Evolutionary conservation across 2,113 vertebrate species (phyloP).

Genomic region (Plotosus lineatus): DNA sequence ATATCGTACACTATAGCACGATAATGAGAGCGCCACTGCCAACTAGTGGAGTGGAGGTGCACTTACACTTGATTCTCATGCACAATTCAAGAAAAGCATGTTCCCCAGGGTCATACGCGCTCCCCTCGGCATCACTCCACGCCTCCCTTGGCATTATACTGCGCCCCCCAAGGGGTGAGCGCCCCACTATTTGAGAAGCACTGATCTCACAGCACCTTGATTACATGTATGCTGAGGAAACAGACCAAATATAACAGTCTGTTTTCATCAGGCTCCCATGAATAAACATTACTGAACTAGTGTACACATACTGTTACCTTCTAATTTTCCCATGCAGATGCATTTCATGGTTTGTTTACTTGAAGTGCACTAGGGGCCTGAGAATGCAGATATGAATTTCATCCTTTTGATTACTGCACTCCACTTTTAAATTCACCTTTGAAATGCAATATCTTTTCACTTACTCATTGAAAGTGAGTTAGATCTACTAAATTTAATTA

Average conservation of each 20-base stretch:
- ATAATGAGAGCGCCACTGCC: too few species aligned
- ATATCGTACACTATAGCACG: too few species aligned
- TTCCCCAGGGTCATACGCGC: too few species aligned
- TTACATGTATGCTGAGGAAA: conserved; percentile 18
- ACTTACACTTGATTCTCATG: too few species aligned
- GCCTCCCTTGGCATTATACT: too few species aligned
- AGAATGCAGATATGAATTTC: conserved; percentile 40
- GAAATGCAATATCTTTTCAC: conserved; percentile 21
- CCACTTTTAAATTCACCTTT: conserved; percentile 3
- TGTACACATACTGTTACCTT: conserved; percentile 38
- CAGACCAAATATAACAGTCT: not conserved
- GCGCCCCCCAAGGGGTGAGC: too few species aligned
- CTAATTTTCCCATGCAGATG: conserved; percentile 43
- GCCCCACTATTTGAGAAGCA: too few species aligned
- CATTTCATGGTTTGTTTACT: conserved; percentile 40
- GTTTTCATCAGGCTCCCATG: conserved; percentile 24
- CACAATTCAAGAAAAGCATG: too few species aligned
- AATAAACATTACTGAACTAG: conserved; percentile 39
- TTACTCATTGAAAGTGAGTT: not conserved
- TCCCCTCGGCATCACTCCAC: too few species aligned
- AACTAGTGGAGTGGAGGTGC: too few species aligned
- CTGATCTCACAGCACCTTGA: conserved; percentile 5
- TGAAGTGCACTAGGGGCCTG: conserved; percentile 22
- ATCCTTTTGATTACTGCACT: conserved; percentile 37
- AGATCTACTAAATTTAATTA: conserved; percentile 17